Evolutionary conservation across 2,797 vertebrate genomes (phyloP).

Genomic region (Diglossa cyanea): DNA sequence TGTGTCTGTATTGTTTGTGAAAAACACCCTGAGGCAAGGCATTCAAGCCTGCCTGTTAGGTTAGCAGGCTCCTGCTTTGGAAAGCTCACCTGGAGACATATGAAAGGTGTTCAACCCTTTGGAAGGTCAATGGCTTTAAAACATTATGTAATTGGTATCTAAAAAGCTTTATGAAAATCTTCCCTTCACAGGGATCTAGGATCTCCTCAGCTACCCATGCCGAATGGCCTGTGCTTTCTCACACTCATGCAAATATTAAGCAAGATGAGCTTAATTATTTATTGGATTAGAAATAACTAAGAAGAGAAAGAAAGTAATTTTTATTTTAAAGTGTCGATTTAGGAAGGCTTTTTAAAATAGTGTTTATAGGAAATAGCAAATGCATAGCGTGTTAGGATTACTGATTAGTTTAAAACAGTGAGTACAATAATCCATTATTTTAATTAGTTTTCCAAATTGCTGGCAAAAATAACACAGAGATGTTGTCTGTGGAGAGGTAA

Average conservation of each 20-base stretch:
- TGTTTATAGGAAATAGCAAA: slow-evolving; percentile 13
- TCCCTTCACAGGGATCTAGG: background rate
- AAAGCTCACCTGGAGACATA: background rate
- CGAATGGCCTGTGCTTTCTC: background rate
- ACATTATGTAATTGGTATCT: background rate
- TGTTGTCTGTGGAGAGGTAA: slow-evolving; percentile 34
- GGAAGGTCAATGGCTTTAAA: background rate
- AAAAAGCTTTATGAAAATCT: background rate
- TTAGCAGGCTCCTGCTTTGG: background rate
- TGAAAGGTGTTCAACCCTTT: background rate
- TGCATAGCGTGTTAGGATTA: background rate
- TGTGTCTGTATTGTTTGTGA: background rate
- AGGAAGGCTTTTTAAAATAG: slow-evolving; percentile 31
- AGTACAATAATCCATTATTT: slow-evolving; percentile 49
- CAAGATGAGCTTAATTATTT: background rate
- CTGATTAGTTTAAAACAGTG: slow-evolving; percentile 40
- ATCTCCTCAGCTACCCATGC: background rate
- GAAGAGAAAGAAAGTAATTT: slow-evolving; percentile 2
- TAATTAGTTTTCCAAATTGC: slow-evolving; percentile 53
- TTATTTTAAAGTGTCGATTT: slow-evolving; percentile 17
- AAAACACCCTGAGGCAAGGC: background rate
- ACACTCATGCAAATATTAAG: background rate
- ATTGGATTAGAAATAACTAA: slow-evolving; percentile 3
- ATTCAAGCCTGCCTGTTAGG: background rate
- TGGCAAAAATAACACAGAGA: slow-evolving; percentile 22